Evolutionary conservation across 1,140 invertebrate species (phyloP).

Genomic region (Harlomillsia oculata): DNA sequence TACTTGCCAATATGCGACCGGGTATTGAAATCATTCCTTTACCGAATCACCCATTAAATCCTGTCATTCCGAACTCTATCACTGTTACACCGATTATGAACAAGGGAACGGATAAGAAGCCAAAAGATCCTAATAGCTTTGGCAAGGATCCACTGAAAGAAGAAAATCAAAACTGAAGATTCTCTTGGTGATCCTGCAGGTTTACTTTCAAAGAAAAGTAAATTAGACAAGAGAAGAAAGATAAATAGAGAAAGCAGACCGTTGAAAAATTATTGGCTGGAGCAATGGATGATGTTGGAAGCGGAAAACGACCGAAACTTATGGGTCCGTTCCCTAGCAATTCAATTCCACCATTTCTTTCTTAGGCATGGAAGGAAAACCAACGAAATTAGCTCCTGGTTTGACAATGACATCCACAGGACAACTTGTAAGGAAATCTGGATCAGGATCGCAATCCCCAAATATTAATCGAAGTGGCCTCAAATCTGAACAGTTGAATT

Average conservation of each 20-base stretch:
- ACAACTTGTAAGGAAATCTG: too few relatives aligned
- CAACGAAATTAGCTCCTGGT: too few relatives aligned
- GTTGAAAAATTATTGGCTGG: background rate
- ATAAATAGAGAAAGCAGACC: background rate
- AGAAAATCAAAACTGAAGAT: too few relatives aligned
- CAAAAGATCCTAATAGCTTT: background rate
- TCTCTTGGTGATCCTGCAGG: too few relatives aligned
- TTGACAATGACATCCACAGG: too few relatives aligned
- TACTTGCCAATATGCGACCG: slow-evolving; percentile 54
- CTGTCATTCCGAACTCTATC: slow-evolving; percentile 61
- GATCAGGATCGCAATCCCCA: too few relatives aligned
- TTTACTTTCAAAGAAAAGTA: too few relatives aligned
- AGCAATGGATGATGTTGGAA: slow-evolving; percentile 9
- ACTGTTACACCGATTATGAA: slow-evolving; percentile 64
- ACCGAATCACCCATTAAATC: slow-evolving; percentile 45
- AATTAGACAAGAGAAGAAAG: background rate
- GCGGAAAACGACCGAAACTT: slow-evolving; percentile 28
- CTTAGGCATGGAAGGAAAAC: too few relatives aligned
- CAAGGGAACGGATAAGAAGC: slow-evolving; percentile 37
- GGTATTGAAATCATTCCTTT: slow-evolving; percentile 74
- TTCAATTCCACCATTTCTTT: too few relatives aligned
- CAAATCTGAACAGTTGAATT: slow-evolving; percentile 2
- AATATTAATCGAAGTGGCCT: background rate
- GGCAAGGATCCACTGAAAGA: too few relatives aligned
- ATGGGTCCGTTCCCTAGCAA: too few relatives aligned